A percentile compares a stretch with the other conserved stretches of the same genome.
These are phyloP conservation scores for Rhopalosiphum maidis DNA, from an alignment of 1,140 invertebrate species.

Conservation along the genomic window DNA sequence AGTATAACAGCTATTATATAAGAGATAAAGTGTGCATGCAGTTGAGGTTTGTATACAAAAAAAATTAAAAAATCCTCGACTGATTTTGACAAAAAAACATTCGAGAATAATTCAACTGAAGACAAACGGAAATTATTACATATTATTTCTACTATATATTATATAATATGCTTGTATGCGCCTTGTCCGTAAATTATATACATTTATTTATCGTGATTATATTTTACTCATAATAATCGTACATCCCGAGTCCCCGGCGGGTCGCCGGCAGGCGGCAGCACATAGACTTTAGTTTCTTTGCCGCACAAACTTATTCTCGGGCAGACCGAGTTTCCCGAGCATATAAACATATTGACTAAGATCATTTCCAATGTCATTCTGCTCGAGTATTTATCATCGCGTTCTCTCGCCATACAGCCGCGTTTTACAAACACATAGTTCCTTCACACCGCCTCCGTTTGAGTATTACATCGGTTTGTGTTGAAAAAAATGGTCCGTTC, in stretches of 20 bases:
- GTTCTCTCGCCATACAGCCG: not conserved
- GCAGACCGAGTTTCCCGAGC: not conserved
- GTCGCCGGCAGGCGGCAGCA: not conserved
- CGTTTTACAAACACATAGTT: not conserved
- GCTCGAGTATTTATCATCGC: not conserved
- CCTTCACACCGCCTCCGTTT: not conserved
- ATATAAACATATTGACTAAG: not conserved
- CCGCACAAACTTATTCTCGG: not conserved
- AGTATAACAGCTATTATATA: too few species aligned
- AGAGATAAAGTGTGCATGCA: too few species aligned
- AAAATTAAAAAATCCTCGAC: too few species aligned
- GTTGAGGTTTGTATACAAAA: too few species aligned
- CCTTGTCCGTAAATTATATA: not conserved
- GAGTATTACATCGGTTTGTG: not conserved
- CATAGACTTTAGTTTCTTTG: not conserved
- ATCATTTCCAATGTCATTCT: not conserved
- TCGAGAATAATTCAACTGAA: too few species aligned
- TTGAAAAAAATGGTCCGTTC: not conserved
- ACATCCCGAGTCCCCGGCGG: not conserved
- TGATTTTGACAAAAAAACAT: too few species aligned
- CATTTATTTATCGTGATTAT: not conserved
- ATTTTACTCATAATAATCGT: not conserved
- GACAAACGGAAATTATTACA: too few species aligned
- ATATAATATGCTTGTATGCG: not conserved
- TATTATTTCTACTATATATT: too few species aligned